phyloP scores from a whole-genome alignment of 2,797 vertebrate genomes.

The Chromis chromis region DNA sequence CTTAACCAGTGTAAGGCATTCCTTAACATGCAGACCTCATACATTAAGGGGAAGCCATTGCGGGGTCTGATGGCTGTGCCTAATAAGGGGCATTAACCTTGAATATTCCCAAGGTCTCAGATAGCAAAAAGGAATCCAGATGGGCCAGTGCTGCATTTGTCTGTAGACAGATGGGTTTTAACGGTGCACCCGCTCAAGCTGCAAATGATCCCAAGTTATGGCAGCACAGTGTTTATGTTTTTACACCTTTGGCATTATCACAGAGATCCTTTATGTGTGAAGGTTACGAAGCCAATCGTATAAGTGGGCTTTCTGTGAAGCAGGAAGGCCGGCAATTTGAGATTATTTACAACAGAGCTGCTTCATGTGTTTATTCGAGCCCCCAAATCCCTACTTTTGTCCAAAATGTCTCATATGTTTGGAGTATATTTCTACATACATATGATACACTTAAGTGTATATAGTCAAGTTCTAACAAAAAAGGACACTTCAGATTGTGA shows the following conservation, averaged over 20 bases:
- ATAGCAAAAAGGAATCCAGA: conserved; percentile 69
- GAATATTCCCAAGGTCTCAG: conserved; percentile 68
- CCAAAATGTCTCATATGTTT: background rate
- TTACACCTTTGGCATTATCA: conserved; percentile 58
- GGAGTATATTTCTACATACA: background rate
- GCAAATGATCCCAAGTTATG: conserved; percentile 69
- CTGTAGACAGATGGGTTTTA: conserved; percentile 79
- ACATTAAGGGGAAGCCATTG: conserved; percentile 52
- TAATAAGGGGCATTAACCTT: conserved; percentile 78
- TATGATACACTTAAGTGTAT: background rate
- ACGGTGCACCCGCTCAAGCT: conserved; percentile 63
- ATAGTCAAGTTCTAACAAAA: background rate
- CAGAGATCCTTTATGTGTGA: conserved; percentile 60
- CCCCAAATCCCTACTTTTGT: background rate
- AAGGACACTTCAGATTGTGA: background rate
- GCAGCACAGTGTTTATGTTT: conserved; percentile 62
- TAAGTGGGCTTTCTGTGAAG: conserved; percentile 18
- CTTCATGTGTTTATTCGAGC: conserved; percentile 1
- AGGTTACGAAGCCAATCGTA: conserved; percentile 60
- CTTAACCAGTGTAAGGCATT: conserved; percentile 46
- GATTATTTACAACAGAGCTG: background rate
- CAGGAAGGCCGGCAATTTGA: background rate
- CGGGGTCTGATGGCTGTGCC: conserved; percentile 59
- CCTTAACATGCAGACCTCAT: conserved; percentile 62
- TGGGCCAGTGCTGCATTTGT: conserved; percentile 59